Evolutionary conservation across 2,113 vertebrate genomes (phyloP).

Genomic region (Festucalex cinctus): DNA sequence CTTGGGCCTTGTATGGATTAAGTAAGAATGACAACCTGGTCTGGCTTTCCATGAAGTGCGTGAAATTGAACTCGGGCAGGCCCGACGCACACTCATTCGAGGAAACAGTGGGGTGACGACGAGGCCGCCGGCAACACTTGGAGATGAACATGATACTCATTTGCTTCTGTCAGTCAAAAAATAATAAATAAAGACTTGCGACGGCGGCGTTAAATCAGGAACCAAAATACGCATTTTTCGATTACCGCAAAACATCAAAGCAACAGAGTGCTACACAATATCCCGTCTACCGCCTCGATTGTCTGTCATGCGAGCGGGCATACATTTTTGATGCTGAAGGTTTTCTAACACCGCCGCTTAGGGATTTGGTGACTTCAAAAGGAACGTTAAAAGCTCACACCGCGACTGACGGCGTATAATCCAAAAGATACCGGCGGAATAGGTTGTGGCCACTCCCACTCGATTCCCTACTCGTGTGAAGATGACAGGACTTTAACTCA

Average conservation of each 20-base stretch:
- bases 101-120: slow-evolving; percentile 34
- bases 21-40: slow-evolving; percentile 44
- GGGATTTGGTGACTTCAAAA: slow-evolving; percentile 66
- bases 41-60: slow-evolving; percentile 47
- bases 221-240: slow-evolving; percentile 26
- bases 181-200: slow-evolving; percentile 14
- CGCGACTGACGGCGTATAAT: slow-evolving; percentile 46
- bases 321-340: slow-evolving; percentile 11
- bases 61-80: slow-evolving; percentile 50
- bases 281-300: slow-evolving; percentile 16
- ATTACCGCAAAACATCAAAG: slow-evolving; percentile 58
- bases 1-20: slow-evolving; percentile 33
- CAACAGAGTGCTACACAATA: slow-evolving; percentile 27
- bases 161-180: slow-evolving; percentile 69
- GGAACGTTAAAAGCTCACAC: slow-evolving; percentile 47
- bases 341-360: slow-evolving; percentile 42
- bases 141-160: slow-evolving; percentile 65
- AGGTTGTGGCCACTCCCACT: slow-evolving; percentile 36
- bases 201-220: slow-evolving; percentile 12
- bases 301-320: slow-evolving; percentile 22
- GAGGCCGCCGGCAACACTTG: slow-evolving; percentile 32
- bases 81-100: slow-evolving; percentile 36
- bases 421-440: slow-evolving; percentile 33
- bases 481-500: slow-evolving; percentile 32
- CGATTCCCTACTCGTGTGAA: slow-evolving; percentile 9